Conservation (phyloP, 2,113 vertebrate species). For the Mungos mungo region DNA sequence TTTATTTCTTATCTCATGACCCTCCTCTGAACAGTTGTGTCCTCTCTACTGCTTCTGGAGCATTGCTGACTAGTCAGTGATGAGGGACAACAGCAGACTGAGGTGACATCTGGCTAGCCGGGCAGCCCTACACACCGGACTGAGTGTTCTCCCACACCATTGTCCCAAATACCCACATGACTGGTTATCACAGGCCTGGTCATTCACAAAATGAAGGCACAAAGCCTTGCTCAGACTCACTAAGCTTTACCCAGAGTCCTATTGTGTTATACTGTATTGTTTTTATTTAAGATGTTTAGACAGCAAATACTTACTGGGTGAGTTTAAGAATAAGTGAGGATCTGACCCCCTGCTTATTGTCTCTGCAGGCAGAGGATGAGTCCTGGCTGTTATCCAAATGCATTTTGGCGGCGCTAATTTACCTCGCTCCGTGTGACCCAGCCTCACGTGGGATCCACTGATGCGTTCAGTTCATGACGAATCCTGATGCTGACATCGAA, state of each 20-base stretch:
- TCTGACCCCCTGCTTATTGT: background rate
- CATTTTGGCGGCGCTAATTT: background rate
- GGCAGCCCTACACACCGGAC: background rate
- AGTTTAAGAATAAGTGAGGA: background rate
- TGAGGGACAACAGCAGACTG: too few species aligned
- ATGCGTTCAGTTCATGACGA: background rate
- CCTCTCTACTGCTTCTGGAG: background rate
- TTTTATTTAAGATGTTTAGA: background rate
- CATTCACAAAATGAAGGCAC: background rate
- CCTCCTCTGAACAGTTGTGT: background rate
- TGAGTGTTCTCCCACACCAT: too few species aligned
- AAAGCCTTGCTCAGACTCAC: background rate
- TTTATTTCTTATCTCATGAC: background rate
- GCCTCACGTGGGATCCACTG: background rate
- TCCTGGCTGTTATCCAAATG: accelerated
- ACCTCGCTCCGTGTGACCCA: background rate
- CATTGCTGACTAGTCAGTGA: background rate
- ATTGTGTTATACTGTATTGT: too few species aligned
- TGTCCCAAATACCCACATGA: background rate
- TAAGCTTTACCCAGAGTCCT: background rate
- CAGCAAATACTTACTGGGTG: background rate
- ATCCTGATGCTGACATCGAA: background rate
- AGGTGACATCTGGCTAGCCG: background rate
- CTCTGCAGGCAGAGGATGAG: background rate
- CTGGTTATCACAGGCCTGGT: background rate